A percentile compares a stretch with the other conserved stretches of the same genome.
Conservation (phyloP, 2,113 vertebrate species). For the Fulmarus glacialis region DNA sequence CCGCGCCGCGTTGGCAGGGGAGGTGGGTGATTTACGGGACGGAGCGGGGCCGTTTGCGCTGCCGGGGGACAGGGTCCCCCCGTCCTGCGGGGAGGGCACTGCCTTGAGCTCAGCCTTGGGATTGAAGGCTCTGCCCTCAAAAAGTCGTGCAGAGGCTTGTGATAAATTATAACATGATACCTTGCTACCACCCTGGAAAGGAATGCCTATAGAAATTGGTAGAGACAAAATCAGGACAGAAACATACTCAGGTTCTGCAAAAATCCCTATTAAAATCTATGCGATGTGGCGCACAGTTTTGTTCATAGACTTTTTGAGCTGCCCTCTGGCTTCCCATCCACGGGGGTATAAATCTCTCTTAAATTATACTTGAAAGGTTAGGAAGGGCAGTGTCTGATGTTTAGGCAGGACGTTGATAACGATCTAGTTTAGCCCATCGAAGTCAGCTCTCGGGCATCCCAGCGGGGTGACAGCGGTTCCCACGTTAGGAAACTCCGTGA, state of each 20-base stretch:
- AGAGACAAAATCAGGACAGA: not conserved
- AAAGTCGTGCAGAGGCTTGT: not conserved
- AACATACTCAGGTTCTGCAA: not conserved
- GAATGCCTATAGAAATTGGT: not conserved
- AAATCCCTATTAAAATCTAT: not conserved
- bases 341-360: not conserved
- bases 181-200: not conserved
- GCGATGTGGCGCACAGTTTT: not conserved
- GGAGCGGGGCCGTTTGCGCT: not conserved
- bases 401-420: not conserved
- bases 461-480: not conserved
- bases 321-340: not conserved
- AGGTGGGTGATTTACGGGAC: not conserved
- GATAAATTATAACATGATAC: not conserved
- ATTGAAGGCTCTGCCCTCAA: not conserved
- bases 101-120: not conserved
- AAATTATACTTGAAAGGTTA: not conserved
- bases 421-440: accelerated
- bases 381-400: not conserved
- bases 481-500: not conserved
- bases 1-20: not conserved
- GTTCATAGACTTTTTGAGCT: not conserved
- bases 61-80: not conserved
- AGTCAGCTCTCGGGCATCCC: not conserved
- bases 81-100: not conserved